Evolutionary conservation across 2,113 vertebrate species (phyloP).

Genomic region (Ploceus nigricollis): DNA sequence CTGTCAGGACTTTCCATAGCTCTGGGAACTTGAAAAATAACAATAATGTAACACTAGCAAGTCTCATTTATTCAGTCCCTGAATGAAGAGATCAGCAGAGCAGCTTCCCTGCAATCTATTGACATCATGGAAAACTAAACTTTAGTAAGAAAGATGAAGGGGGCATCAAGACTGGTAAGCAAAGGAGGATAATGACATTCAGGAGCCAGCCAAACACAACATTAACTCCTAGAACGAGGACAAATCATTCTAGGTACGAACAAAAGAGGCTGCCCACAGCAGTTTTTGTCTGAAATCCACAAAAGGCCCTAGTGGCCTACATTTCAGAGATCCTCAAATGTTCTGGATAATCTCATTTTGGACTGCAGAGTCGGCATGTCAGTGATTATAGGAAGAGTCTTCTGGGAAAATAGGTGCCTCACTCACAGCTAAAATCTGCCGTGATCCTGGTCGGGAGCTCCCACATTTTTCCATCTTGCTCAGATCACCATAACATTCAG

Average conservation of each 20-base stretch:
- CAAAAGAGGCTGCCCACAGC: background rate
- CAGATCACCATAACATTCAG: fast-evolving
- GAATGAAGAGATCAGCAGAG: background rate
- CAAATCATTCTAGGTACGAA: background rate
- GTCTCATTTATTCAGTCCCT: background rate
- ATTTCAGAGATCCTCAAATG: background rate
- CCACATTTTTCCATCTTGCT: background rate
- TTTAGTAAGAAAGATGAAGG: background rate
- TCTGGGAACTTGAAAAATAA: background rate
- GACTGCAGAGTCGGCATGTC: background rate
- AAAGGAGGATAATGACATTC: background rate
- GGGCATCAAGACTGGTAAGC: background rate
- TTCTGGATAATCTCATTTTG: background rate
- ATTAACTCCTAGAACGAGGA: background rate
- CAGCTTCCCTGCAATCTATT: background rate
- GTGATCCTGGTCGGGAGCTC: background rate
- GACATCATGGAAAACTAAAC: conserved; percentile 2
- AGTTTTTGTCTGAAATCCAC: background rate
- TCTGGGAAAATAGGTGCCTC: background rate
- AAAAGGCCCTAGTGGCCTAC: background rate
- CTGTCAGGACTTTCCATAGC: conserved; percentile 23
- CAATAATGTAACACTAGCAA: background rate
- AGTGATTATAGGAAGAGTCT: background rate
- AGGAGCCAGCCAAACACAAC: background rate
- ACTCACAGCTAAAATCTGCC: background rate